Percentiles rank a stretch among this genome's conserved stretches.
Evolutionary conservation across 2,888 invertebrate genomes (phyloP).

Genomic region (Cataglyphis albicans): DNA sequence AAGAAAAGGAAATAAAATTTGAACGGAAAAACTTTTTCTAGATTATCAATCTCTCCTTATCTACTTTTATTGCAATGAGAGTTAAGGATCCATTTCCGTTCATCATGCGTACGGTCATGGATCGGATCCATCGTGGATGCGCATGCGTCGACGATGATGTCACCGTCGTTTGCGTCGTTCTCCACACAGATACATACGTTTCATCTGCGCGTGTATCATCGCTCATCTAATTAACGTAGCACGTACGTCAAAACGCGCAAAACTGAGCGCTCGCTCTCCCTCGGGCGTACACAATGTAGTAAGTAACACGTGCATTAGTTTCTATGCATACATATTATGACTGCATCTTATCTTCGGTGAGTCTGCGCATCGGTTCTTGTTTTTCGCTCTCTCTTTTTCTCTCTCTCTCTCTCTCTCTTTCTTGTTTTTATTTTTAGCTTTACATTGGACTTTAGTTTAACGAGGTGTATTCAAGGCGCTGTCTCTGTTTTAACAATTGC

Average conservation of each 20-base stretch:
- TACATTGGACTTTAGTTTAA: conserved; percentile 8
- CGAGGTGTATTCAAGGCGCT: conserved; percentile 15
- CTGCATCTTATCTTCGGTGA: background rate
- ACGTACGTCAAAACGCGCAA: background rate
- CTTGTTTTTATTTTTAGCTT: conserved; percentile 35
- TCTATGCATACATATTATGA: conserved; percentile 9
- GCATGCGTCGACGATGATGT: conserved; percentile 52
- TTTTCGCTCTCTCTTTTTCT: background rate
- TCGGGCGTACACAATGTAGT: conserved; percentile 18
- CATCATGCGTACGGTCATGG: conserved; percentile 12
- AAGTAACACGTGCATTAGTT: conserved; percentile 24
- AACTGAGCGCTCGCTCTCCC: background rate
- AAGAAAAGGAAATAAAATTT: background rate
- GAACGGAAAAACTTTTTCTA: background rate
- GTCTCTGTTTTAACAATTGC: conserved; percentile 34
- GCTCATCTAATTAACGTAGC: background rate
- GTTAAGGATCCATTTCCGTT: background rate
- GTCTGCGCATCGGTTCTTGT: background rate
- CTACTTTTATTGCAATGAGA: background rate
- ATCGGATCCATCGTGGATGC: conserved; percentile 17
- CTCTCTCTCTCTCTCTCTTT: background rate
- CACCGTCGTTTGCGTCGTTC: conserved; percentile 39
- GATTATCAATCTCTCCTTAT: background rate
- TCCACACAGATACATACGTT: background rate
- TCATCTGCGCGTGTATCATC: background rate